Evolutionary conservation across 1,140 invertebrate genomes (phyloP), one percentile per base, ranked within the genome.

Genomic region (Tigriopus japonicus): DNA sequence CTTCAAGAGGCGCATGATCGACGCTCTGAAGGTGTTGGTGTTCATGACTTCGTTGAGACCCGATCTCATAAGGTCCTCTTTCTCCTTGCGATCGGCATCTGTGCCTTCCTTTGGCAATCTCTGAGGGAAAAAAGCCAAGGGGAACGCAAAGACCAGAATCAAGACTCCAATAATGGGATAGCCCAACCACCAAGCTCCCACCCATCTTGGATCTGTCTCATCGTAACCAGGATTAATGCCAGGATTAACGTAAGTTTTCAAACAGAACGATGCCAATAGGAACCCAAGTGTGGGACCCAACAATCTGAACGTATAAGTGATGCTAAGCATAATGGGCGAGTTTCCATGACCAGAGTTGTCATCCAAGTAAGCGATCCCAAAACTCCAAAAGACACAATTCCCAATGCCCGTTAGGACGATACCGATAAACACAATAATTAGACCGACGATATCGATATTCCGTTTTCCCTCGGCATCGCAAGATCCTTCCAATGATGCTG

Each of bases 1-100:
- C 7, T 71, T 77, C 14, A 80, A 65, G 9, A 84, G 65, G 9
- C 78, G 72, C n/a, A 40, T 58, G n/a, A 58, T n/a, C 7, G 52
- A 21, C 5, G 14, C 17, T n/a, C 21, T 5, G 19, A 54, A 23
- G 12, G 5, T 54, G 52, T 14, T 15, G 52, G n/a, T 54, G 52
- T 21, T 54, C 35, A 14, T 54, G 52, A 28, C 3, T 10, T 54
- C 28, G 9, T 54, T 54, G 19, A 54, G 35, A n/a, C 52, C n/a
- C 52, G 21, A 54, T 12, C 7, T 54, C 52, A 21, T 21, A 13
- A n/a, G 14, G n/a, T 28, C 35, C 35, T 23, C 35, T 28, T 51
- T 51, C 45, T 15, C 52, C 21, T 54, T 54, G 28, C 28, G 28
- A 35, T 35, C 28, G 21, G 45, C 28, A 12, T 58, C 55, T 14